These are phyloP conservation scores for Coluber constrictor DNA, from an alignment of 2,797 vertebrate species.

Conservation along the genomic window DNA sequence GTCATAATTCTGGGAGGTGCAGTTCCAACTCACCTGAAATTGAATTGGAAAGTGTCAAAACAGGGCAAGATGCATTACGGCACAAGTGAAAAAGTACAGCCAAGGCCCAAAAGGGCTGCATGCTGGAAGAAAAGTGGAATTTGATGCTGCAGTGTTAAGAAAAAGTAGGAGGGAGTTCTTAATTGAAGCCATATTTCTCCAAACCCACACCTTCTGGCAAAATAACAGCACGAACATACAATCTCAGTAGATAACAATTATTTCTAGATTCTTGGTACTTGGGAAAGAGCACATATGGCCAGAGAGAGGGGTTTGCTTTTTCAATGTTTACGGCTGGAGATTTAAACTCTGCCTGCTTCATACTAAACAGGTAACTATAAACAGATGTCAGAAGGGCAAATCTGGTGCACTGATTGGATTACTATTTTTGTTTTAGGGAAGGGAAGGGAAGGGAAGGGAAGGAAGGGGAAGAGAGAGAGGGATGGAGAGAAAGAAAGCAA, in stretches of 20 bases:
- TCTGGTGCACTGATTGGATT: background rate
- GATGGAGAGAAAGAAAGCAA: too few species aligned
- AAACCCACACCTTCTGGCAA: background rate
- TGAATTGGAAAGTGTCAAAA: background rate
- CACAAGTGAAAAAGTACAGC: background rate
- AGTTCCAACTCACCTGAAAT: background rate
- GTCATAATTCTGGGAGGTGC: background rate
- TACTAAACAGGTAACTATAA: conserved; percentile 44
- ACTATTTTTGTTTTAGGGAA: background rate
- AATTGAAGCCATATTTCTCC: background rate
- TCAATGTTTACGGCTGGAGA: conserved; percentile 21
- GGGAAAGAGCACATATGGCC: background rate
- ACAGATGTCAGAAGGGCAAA: conserved; percentile 40
- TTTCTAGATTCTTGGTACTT: background rate
- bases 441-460: background rate
- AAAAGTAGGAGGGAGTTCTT: background rate
- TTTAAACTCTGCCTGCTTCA: background rate
- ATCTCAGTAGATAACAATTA: background rate
- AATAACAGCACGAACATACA: background rate
- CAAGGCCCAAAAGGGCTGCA: background rate
- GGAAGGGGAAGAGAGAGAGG: too few species aligned
- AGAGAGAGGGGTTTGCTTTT: background rate
- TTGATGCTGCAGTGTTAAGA: background rate
- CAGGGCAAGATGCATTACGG: background rate
- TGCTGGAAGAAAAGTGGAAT: background rate